Base-by-base conservation (phyloP, 2,888 invertebrate species). In the Biston stratarius region DNA sequence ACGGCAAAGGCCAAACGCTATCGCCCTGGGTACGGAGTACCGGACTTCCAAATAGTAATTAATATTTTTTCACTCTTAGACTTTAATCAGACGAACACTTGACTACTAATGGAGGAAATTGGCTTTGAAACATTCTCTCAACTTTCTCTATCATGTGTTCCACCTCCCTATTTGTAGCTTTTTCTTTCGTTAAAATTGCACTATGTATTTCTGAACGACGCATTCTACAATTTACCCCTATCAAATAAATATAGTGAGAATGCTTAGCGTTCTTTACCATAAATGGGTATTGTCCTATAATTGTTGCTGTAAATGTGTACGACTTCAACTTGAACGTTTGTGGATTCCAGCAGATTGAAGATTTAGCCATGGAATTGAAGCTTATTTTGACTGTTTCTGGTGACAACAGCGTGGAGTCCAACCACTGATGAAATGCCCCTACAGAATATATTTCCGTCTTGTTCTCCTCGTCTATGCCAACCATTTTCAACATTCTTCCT, bases 351-450 rank as follows among this genome's bases (percentile, higher is more conserved):
- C 59, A 59, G 36, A 59, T 49, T 1, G 59, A 40, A 12, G 59
- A 59, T n/a, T 59, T 59, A 12, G 49, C 49, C 42, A 59, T 40
- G n/a, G 59, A 49, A 40, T 59, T 59, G 9, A 59, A 49, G 33
- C 49, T 59, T 7, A 59, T 48, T 11, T 5, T 5, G 14, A 40
- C 24, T 11, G 9, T 5, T 24, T 24, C 40, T 33, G 49, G 2
- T n/a, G 42, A 42, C 11, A 10, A 10, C 12, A 55, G 8, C 1
- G 42, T 9, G 9, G 40, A 15, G 33, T 49, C 59, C 8, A 24
- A 24, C 59, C 59, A 59, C 42, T 49, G 59, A n/a, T 59, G 59
- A 40, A 59, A 5, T 3, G 49, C 14, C 6, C 48, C 59, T 1
- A 59, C 12, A 9, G 49, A 24, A n/a, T 59, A 42, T 40, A 59